Evolutionary conservation across 2,113 vertebrate genomes (phyloP).

Genomic region (Entelurus aequoreus): DNA sequence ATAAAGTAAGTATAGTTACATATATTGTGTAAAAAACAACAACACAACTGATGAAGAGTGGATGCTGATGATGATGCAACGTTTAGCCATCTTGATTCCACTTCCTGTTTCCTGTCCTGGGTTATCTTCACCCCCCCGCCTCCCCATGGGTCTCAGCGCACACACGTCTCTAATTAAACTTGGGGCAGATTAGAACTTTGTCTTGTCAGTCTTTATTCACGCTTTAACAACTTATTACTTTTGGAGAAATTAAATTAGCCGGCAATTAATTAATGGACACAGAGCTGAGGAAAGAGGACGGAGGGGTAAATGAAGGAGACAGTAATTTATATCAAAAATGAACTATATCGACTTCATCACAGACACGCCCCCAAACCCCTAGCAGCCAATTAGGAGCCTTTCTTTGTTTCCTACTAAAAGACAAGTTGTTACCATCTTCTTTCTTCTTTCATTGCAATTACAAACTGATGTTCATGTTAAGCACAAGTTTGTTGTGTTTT

Average conservation of each 20-base stretch:
- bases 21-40: too few relatives aligned
- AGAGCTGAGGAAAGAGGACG: constrained; percentile 56
- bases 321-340: constrained; percentile 28
- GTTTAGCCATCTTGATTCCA: too few relatives aligned
- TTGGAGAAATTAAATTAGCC: constrained; percentile 77
- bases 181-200: constrained; percentile 76
- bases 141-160: constrained; percentile 41
- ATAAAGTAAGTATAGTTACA: too few relatives aligned
- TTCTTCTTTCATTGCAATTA: too few relatives aligned
- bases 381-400: too few relatives aligned
- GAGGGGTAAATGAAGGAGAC: constrained; percentile 39
- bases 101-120: neutral
- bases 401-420: too few relatives aligned
- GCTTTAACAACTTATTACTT: constrained; percentile 79
- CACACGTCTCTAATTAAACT: constrained; percentile 74
- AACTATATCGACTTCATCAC: constrained; percentile 31
- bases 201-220: constrained; percentile 75
- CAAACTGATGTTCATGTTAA: too few relatives aligned
- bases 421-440: too few relatives aligned
- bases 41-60: too few relatives aligned
- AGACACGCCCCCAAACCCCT: constrained; percentile 3
- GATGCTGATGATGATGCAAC: too few relatives aligned
- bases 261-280: constrained; percentile 77
- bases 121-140: neutral
- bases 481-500: too few relatives aligned